Base-by-base conservation (phyloP, 2,113 vertebrate genomes). In the Colistium nudipinnis region DNA sequence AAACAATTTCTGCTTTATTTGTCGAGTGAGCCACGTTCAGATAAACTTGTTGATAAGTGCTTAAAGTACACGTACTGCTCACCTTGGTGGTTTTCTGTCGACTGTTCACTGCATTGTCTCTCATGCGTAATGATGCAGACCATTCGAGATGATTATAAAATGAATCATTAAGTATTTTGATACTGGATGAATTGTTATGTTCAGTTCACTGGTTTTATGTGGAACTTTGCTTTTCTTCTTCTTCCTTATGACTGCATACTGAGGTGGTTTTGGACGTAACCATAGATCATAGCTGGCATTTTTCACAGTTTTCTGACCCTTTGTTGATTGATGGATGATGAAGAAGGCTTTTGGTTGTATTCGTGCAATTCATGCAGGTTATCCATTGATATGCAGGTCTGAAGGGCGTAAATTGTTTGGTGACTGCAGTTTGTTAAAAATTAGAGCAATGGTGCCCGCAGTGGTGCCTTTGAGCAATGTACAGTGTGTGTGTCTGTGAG, bases 391-490 rank as follows among this genome's bases (percentile, higher is more conserved):
- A 33, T 20, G 6, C 20, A 36, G 7, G 12, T 41, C n/a, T 63
- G 24, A 76, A 68, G 45, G 54, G 16, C 36, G 11, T 17, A 30
- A 43, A 30, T 38, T 28, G 10, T 77, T 55, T 36, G 31, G 33
- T 27, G 33, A 19, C 44, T 55, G 69, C 59, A 61, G 36, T 48
- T 19, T 12, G 14, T 19, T 28, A 17, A 65, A 30, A 14, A 55
- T 6, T 3, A 31, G 22, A 52, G 33, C 17, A 27, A 14, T 41
- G 66, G 4, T 38, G 16, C 28, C 44, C 31, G 53, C 65, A 31
- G 19, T 51, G 36, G 38, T 70, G 38, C 44, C 24, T 54, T 13
- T 64, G 47, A 77, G 36, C 49, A 33, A 61, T 27, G 22, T 11
- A 17, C n/a, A 20, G 38, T 7, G 11, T 7, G 20, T 48, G 9